These are phyloP conservation scores for Piezodorus guildinii DNA, from an alignment of 1,140 invertebrate genomes.

Conservation along the genomic window DNA sequence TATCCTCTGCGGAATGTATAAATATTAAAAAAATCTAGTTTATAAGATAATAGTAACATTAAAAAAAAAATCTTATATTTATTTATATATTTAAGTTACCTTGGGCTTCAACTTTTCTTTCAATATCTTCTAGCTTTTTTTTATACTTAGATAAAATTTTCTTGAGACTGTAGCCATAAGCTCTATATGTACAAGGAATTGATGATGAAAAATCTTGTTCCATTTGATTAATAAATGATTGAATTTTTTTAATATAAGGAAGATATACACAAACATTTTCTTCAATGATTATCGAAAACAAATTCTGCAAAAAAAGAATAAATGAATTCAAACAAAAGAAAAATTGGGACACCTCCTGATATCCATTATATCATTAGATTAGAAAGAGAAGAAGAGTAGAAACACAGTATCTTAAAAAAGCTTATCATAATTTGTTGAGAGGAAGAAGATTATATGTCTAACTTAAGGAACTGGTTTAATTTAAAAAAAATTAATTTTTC, in stretches of 20 bases:
- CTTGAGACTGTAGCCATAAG: neutral
- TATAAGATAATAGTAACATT: no score
- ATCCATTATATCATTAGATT: neutral
- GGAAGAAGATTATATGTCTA: no score
- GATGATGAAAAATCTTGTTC: neutral
- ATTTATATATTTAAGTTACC: neutral
- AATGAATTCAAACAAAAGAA: neutral
- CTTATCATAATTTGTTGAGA: no score
- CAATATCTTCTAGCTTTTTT: neutral
- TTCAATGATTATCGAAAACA: constrained; percentile 4
- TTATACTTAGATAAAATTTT: neutral
- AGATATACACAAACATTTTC: constrained; percentile 3
- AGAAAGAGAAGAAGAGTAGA: no score
- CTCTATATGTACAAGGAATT: neutral
- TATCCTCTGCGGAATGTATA: neutral
- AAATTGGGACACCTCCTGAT: neutral
- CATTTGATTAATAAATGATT: neutral
- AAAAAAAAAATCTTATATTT: no score
- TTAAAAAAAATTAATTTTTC: no score
- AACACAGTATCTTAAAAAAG: no score
- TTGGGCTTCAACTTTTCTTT: neutral
- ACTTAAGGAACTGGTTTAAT: no score
- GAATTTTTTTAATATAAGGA: neutral
- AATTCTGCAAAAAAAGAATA: neutral
- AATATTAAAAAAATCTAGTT: no score